Evolutionary conservation across 2,888 invertebrate genomes (phyloP), one percentile per base, ranked within the genome.

Genomic region (Theretra japonica): DNA sequence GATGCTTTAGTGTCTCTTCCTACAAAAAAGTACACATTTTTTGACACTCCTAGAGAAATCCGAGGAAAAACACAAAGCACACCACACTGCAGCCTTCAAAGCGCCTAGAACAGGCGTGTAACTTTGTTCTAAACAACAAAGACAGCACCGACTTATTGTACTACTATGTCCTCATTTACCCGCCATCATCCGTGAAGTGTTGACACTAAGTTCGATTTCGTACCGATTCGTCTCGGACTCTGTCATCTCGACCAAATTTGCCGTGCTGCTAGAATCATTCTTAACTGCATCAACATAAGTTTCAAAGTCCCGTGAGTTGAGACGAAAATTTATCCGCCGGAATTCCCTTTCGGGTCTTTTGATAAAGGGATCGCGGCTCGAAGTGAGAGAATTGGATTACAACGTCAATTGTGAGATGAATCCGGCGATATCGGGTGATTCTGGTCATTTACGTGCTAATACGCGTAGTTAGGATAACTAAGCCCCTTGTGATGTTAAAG

Each of bases 191-290:
- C 91, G 86, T 92, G 89, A 91, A 91, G 91, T 91, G 93, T 91
- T 92, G 94, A 94, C 93, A 92, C 90, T 94, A 90, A 94, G 92
- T 78, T 89, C 91, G 88, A 91, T 92, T 92, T 90, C 88, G 86
- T 92, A 88, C 89, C 83, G 79, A 89, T 92, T 90, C 85, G 91
- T 84, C 80, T 81, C 86, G 88, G 86, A 85, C 86, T 87, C 89
- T 90, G 89, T 86, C 88, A 88, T 86, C 87, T 87, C 76, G 76
- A 77, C 84, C 86, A 78, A 84, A 79, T 71, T 76, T 81, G 75
- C 56, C 59, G 50, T 56, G 78, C 70, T 74, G 73, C 58, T 33
- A 19, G 7, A 62, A 50, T 28, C 68, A 69, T 56, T 74, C 75
- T 80, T 80, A 80, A 79, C 21, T 0, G 2, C n/a, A 57, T 56